Evolutionary conservation across 2,888 invertebrate genomes (phyloP).

Genomic region (Lepetodrilus schrolli): DNA sequence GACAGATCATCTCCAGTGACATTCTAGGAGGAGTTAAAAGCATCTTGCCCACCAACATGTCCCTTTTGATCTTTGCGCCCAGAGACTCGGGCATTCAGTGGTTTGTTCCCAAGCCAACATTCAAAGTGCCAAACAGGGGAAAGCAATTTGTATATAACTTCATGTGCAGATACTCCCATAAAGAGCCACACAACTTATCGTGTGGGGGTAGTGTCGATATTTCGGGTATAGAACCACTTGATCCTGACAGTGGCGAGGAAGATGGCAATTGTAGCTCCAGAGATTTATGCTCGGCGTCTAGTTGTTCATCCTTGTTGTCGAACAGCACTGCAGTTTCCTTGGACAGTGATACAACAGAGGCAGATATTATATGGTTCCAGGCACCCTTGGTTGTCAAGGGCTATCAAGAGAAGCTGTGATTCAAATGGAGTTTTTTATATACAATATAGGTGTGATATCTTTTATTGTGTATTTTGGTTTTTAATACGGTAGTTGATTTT

Average conservation of each 20-base stretch:
- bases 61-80: slow-evolving; percentile 54
- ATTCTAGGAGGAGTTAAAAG: slow-evolving; percentile 49
- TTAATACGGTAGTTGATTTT: too few relatives aligned
- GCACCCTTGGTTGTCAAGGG: slow-evolving; percentile 55
- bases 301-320: too few relatives aligned
- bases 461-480: too few relatives aligned
- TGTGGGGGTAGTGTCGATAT: slow-evolving; percentile 50
- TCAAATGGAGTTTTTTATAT: too few relatives aligned
- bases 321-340: not conserved
- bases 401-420: slow-evolving; percentile 42
- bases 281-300: not conserved
- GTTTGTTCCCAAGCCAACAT: slow-evolving; percentile 58
- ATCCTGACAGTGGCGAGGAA: not conserved
- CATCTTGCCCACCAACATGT: slow-evolving; percentile 52
- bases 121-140: slow-evolving; percentile 52
- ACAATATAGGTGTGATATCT: too few relatives aligned
- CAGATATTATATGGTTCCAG: slow-evolving; percentile 57
- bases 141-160: slow-evolving; percentile 50
- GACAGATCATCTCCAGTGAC: slow-evolving; percentile 57
- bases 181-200: slow-evolving; percentile 46
- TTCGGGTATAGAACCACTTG: slow-evolving; percentile 63
- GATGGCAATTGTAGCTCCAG: not conserved
- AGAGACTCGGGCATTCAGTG: slow-evolving; percentile 48
- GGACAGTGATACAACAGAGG: not conserved
- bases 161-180: slow-evolving; percentile 32